Evolutionary conservation across 2,888 invertebrate genomes (phyloP).

Genomic region (Amaurobius ferox): DNA sequence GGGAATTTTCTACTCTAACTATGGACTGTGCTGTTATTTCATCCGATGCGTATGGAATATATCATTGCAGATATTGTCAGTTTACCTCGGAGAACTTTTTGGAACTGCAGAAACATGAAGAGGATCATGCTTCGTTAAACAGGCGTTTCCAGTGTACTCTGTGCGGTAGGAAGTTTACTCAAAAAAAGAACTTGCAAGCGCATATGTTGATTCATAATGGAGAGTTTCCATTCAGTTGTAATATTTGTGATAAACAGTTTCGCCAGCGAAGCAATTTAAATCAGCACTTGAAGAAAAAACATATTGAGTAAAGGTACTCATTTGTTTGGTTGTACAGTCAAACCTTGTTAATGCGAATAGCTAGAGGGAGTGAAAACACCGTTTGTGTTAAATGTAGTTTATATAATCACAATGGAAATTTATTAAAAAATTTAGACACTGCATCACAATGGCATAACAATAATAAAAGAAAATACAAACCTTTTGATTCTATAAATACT

Average conservation of each 20-base stretch:
- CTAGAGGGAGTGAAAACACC: too few relatives aligned
- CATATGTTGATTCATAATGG: constrained; percentile 54
- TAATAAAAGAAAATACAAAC: too few relatives aligned
- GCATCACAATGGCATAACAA: too few relatives aligned
- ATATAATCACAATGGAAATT: too few relatives aligned
- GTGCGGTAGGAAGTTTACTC: constrained; percentile 47
- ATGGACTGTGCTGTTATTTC: not conserved
- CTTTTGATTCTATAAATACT: too few relatives aligned
- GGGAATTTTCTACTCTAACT: not conserved
- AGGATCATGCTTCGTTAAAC: not conserved
- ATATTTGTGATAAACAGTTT: constrained; percentile 28
- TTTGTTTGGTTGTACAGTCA: too few relatives aligned
- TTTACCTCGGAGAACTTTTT: not conserved
- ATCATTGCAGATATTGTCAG: not conserved
- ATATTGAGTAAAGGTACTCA: too few relatives aligned
- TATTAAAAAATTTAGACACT: too few relatives aligned
- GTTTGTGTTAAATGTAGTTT: too few relatives aligned
- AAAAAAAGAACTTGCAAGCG: constrained; percentile 47
- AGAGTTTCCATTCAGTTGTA: constrained; percentile 42
- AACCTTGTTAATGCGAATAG: too few relatives aligned
- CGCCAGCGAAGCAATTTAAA: constrained; percentile 31
- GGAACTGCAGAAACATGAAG: not conserved
- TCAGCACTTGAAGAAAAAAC: constrained; percentile 13
- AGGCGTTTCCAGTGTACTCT: constrained; percentile 34
- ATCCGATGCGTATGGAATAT: not conserved